These are phyloP conservation scores for Schrankia costaestrigalis DNA, from an alignment of 2,888 invertebrate genomes.

Conservation along the genomic window DNA sequence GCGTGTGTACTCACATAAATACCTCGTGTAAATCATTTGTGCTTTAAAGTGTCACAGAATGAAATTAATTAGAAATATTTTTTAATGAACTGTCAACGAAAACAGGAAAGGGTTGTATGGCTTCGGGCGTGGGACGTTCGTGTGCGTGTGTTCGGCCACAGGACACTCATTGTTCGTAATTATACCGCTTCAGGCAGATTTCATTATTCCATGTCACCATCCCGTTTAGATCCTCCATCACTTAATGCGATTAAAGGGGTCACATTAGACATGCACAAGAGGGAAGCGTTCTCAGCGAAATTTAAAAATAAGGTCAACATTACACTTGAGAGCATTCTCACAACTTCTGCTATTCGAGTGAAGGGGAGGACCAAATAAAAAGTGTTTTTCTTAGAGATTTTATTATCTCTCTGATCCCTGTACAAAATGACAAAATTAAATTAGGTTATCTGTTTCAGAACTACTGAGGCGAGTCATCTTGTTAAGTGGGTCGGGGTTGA, in stretches of 20 bases:
- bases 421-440: constrained; percentile 63
- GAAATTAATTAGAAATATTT: constrained; percentile 30
- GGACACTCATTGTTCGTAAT: constrained; percentile 58
- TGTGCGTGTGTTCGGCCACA: constrained; percentile 29
- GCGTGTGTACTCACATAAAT: not conserved
- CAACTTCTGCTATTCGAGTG: constrained; percentile 28
- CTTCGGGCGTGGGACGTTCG: constrained; percentile 10
- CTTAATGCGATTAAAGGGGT: constrained; percentile 65
- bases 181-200: constrained; percentile 56
- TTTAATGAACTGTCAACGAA: constrained; percentile 35
- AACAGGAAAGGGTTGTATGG: constrained; percentile 25
- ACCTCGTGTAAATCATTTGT: constrained; percentile 1
- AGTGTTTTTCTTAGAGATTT: constrained; percentile 54
- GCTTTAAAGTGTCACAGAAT: constrained; percentile 8
- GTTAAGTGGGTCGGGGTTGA: constrained; percentile 93
- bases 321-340: constrained; percentile 28
- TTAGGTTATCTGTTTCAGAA: constrained; percentile 83
- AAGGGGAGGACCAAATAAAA: constrained; percentile 31
- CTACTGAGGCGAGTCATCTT: constrained; percentile 92
- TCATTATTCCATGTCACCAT: constrained; percentile 61
- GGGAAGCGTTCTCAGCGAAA: constrained; percentile 39
- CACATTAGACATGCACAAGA: constrained; percentile 50
- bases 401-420: constrained; percentile 51
- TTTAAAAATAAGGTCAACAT: constrained; percentile 46
- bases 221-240: constrained; percentile 53